A percentile compares a stretch with the other conserved stretches of the same genome.
These are phyloP conservation scores for Bryconaethiops microstoma DNA, from an alignment of 2,797 vertebrate genomes.

Conservation along the genomic window DNA sequence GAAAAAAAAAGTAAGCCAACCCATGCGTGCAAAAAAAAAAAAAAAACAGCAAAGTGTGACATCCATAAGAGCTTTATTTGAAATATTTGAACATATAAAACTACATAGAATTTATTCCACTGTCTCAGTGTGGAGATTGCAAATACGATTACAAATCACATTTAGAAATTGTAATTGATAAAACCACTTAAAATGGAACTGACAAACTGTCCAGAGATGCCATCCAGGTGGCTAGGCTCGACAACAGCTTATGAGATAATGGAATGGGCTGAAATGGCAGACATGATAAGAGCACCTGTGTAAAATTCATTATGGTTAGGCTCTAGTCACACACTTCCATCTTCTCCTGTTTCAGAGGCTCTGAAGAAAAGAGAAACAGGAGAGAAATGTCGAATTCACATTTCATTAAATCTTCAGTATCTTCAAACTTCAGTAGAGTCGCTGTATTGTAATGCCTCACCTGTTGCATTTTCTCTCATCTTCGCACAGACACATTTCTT, in stretches of 20 bases:
- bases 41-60: neutral
- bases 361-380: conserved; percentile 62
- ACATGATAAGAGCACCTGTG: conserved; percentile 27
- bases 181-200: conserved; percentile 74
- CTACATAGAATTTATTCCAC: conserved; percentile 92
- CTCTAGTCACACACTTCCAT: conserved; percentile 79
- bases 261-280: conserved; percentile 64
- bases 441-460: conserved; percentile 62
- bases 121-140: conserved; percentile 74
- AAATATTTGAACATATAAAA: conserved; percentile 99
- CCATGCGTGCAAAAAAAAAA: no score
- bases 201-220: conserved; percentile 68
- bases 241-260: conserved; percentile 66
- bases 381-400: neutral
- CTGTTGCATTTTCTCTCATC: conserved; percentile 79
- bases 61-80: conserved; percentile 92
- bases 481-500: conserved; percentile 81
- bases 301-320: conserved; percentile 41
- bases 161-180: conserved; percentile 78
- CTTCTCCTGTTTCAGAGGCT: conserved; percentile 78
- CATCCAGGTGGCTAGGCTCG: conserved; percentile 65
- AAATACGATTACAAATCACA: conserved; percentile 85
- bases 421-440: no score
- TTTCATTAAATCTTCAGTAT: no score
- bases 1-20: no score